These are phyloP conservation scores for Deladenus siricidicola DNA, from an alignment of 2,888 invertebrate species.

Conservation along the genomic window DNA sequence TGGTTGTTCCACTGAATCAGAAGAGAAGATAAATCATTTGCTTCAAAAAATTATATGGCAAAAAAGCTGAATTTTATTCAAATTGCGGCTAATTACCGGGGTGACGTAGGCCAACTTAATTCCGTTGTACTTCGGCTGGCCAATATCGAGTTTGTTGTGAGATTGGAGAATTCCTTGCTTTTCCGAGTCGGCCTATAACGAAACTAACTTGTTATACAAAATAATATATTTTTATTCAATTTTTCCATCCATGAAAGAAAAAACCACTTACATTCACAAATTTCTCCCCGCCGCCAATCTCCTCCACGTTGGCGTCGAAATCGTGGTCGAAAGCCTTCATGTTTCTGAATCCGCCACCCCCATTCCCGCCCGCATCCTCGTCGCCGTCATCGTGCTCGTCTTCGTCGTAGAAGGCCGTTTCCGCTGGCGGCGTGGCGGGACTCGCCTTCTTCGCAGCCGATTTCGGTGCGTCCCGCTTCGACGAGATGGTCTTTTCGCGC, in stretches of 20 bases:
- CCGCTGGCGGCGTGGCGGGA: too few species aligned
- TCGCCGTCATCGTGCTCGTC: not conserved
- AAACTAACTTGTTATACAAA: too few species aligned
- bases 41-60: too few species aligned
- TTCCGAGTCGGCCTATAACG: too few species aligned
- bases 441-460: not conserved
- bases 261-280: too few species aligned
- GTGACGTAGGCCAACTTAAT: too few species aligned
- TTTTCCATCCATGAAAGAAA: too few species aligned
- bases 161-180: too few species aligned
- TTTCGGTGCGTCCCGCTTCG: not conserved
- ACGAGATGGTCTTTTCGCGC: slow-evolving; percentile 1
- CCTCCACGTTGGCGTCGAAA: not conserved
- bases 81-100: too few species aligned
- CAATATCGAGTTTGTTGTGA: too few species aligned
- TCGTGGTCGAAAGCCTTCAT: not conserved
- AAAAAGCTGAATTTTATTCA: too few species aligned
- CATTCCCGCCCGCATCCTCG: not conserved
- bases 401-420: not conserved
- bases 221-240: not conserved
- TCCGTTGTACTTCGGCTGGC: too few species aligned
- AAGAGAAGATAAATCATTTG: not conserved
- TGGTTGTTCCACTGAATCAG: slow-evolving; percentile 86
- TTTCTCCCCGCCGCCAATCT: not conserved
- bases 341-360: not conserved